Percentiles rank a stretch among this genome's conserved stretches.
Evolutionary conservation across 2,888 invertebrate genomes (phyloP).

Genomic region (Coelopa pilipes): DNA sequence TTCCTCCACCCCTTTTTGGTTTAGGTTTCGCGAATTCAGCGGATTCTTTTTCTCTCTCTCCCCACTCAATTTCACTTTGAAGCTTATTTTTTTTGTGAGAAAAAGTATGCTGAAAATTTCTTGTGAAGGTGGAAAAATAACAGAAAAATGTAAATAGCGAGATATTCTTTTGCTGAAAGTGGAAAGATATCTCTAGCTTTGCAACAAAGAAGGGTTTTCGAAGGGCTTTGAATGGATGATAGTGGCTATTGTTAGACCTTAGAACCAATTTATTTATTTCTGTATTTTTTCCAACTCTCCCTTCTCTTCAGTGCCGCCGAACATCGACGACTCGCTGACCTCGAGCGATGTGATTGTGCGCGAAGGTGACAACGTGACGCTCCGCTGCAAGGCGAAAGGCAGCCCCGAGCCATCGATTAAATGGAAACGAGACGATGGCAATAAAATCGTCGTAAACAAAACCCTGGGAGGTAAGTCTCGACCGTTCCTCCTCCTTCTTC

Average conservation of each 20-base stretch:
- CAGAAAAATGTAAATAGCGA: too few relatives aligned
- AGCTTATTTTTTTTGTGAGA: too few relatives aligned
- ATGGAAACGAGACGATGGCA: constrained; percentile 91
- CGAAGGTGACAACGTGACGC: constrained; percentile 88
- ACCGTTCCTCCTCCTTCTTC: background rate
- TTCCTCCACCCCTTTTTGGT: constrained; percentile 5
- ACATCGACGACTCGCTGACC: constrained; percentile 89
- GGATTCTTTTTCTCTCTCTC: background rate
- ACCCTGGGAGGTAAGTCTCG: constrained; percentile 75
- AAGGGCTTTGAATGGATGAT: background rate
- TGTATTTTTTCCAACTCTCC: background rate
- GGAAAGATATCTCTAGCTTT: background rate
- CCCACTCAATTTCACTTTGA: too few relatives aligned
- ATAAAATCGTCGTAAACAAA: constrained; percentile 87
- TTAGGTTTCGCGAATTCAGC: constrained; percentile 17
- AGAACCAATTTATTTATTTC: background rate
- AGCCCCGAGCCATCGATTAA: constrained; percentile 89
- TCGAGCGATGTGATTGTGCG: constrained; percentile 92
- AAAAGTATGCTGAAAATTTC: too few relatives aligned
- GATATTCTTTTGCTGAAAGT: too few relatives aligned
- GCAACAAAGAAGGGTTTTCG: background rate
- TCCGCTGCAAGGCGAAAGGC: constrained; percentile 89
- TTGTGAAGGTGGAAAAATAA: too few relatives aligned
- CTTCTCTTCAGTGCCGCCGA: constrained; percentile 81
- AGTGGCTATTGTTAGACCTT: background rate